phyloP scores from a whole-genome alignment of 2,797 vertebrate genomes.

The Anguilla pacifica region DNA sequence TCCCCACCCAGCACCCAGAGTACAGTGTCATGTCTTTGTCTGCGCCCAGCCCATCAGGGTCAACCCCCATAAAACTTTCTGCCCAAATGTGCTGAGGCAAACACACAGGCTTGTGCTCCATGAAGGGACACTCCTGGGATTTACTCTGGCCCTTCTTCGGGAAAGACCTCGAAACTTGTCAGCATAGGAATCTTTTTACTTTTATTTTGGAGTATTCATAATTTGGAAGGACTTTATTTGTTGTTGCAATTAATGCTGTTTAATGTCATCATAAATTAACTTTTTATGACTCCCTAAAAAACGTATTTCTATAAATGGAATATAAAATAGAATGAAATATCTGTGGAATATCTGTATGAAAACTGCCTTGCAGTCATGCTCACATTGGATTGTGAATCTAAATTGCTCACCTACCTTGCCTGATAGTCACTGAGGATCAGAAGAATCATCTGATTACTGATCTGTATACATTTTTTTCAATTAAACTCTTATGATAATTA shows the following conservation, averaged over 20 bases:
- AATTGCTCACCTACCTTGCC: background rate
- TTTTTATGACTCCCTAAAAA: background rate
- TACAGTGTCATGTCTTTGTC: background rate
- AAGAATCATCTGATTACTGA: background rate
- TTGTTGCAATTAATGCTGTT: background rate
- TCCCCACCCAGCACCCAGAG: background rate
- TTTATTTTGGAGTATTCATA: background rate
- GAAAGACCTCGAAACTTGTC: background rate
- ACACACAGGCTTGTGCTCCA: background rate
- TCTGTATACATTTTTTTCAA: background rate
- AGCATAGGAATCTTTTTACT: background rate
- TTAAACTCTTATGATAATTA: background rate
- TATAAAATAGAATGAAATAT: background rate
- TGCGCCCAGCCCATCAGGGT: background rate
- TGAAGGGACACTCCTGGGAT: background rate
- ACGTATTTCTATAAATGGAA: background rate
- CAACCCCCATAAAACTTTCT: background rate
- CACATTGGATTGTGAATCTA: background rate
- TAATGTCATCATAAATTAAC: background rate
- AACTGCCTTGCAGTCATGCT: background rate
- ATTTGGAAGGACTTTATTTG: background rate
- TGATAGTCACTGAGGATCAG: background rate
- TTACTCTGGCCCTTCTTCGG: background rate
- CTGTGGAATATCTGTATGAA: background rate
- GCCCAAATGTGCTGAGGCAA: background rate